These are phyloP conservation scores for Columba livia DNA, from an alignment of 2,113 vertebrate genomes.

Conservation along the genomic window DNA sequence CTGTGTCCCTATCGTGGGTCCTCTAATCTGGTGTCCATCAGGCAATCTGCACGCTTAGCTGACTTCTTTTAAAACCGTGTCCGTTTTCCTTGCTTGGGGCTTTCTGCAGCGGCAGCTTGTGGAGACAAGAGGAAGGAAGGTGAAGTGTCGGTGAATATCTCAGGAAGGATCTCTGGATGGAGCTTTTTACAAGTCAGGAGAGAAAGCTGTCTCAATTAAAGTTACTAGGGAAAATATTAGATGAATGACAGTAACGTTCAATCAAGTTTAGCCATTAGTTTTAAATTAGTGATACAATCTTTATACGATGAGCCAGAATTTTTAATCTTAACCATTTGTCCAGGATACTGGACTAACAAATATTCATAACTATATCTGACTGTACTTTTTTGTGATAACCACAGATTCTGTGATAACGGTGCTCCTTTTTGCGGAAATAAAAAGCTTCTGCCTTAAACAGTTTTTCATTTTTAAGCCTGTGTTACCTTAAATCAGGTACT, in stretches of 20 bases:
- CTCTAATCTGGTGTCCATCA: neutral
- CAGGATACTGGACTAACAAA: neutral
- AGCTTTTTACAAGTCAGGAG: neutral
- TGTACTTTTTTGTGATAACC: neutral
- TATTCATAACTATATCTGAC: neutral
- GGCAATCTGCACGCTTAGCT: neutral
- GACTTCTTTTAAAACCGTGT: neutral
- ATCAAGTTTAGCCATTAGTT: neutral
- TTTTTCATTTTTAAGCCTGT: neutral
- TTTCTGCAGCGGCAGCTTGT: neutral
- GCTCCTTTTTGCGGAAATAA: neutral
- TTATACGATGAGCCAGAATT: neutral
- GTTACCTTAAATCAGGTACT: conserved; percentile 29
- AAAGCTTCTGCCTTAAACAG: neutral
- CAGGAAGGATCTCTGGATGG: neutral
- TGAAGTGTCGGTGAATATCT: neutral
- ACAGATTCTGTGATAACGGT: neutral
- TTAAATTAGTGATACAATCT: neutral
- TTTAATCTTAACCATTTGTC: neutral
- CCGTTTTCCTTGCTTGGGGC: neutral
- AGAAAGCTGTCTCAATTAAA: neutral
- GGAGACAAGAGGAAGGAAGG: neutral
- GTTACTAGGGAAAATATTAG: neutral
- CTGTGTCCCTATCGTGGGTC: neutral
- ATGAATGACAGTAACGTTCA: neutral